phyloP scores from a whole-genome alignment of 2,888 invertebrate genomes.

The Rhingia rostrata region DNA sequence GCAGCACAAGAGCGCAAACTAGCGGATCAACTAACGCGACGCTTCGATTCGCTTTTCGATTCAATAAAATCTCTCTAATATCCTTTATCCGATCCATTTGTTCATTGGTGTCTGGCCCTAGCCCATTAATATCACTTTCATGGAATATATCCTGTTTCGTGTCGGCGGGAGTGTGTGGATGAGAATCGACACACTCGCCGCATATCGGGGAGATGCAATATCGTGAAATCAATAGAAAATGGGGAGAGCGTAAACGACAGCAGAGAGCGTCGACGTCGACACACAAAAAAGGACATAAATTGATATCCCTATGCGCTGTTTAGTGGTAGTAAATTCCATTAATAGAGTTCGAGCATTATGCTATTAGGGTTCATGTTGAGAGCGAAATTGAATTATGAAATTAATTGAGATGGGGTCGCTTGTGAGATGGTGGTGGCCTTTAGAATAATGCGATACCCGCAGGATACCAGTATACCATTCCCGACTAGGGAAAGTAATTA shows the following conservation, averaged over 20 bases:
- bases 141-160: conserved; percentile 23
- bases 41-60: conserved; percentile 57
- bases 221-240: conserved; percentile 23
- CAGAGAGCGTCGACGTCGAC: not conserved
- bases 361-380: conserved; percentile 58
- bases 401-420: conserved; percentile 39
- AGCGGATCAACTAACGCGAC: conserved; percentile 9
- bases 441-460: not conserved
- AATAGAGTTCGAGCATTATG: conserved; percentile 65
- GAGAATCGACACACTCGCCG: not conserved
- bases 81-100: conserved; percentile 67
- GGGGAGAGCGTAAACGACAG: not conserved
- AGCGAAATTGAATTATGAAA: conserved; percentile 69
- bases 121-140: conserved; percentile 68
- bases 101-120: conserved; percentile 68
- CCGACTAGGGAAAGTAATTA: conserved; percentile 27
- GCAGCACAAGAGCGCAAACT: not conserved
- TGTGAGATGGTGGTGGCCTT: not conserved
- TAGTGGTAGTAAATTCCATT: conserved; percentile 70
- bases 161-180: not conserved
- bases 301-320: conserved; percentile 60
- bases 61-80: conserved; percentile 70
- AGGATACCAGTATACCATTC: not conserved
- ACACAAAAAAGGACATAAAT: conserved; percentile 24
- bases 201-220: conserved; percentile 2